A percentile compares a stretch with the other conserved stretches of the same genome.
phyloP scores from a whole-genome alignment of 1,140 invertebrate species.

The Ladona fulva region DNA sequence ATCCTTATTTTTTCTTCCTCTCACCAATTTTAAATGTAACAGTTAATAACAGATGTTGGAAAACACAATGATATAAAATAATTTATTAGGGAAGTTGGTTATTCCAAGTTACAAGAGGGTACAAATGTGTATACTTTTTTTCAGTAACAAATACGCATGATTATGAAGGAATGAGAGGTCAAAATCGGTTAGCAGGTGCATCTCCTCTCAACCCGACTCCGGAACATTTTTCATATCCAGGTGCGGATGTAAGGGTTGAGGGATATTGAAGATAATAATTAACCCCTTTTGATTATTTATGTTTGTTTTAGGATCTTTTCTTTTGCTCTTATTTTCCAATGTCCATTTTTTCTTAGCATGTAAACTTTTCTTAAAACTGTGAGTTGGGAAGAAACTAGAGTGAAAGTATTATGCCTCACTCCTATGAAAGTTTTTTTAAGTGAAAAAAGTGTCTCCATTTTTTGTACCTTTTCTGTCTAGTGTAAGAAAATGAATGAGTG shows the following conservation, averaged over 20 bases:
- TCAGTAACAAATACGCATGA: constrained; percentile 9
- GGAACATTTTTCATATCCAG: constrained; percentile 9
- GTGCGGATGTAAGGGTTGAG: constrained; percentile 6
- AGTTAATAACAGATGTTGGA: not conserved
- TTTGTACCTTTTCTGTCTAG: constrained; percentile 6
- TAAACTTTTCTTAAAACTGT: constrained; percentile 4
- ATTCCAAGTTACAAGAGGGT: not conserved
- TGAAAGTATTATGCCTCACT: not conserved
- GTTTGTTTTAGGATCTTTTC: constrained; percentile 10
- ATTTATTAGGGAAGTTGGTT: not conserved
- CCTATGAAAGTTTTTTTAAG: constrained; percentile 2
- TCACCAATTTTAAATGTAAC: not conserved
- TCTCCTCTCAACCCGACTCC: constrained; percentile 6
- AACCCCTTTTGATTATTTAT: not conserved
- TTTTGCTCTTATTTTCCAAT: constrained; percentile 10
- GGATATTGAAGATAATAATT: constrained; percentile 8
- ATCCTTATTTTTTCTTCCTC: not conserved
- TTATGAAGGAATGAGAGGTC: constrained; percentile 1
- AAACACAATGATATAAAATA: not conserved
- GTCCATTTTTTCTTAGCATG: constrained; percentile 7
- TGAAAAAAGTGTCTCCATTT: not conserved
- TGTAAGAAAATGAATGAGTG: constrained; percentile 6
- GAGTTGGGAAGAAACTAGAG: not conserved
- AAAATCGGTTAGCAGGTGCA: constrained; percentile 8
- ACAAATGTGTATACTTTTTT: constrained; percentile 10